Conservation (phyloP, 2,113 vertebrate species). For the Hippoglossus stenolepis region DNA sequence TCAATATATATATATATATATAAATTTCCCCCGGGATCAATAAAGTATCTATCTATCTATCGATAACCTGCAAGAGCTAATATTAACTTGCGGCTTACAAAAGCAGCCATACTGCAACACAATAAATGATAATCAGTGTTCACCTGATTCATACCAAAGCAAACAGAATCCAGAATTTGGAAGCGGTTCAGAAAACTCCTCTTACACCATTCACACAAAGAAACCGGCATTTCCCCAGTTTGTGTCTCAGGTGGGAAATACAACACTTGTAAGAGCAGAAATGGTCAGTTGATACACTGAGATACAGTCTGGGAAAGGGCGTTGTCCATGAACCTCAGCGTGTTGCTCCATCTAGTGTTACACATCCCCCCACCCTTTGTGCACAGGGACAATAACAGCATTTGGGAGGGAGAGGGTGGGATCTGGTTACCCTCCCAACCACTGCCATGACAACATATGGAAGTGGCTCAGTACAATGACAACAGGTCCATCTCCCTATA, state of each 20-base stretch:
- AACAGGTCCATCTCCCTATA: constrained; percentile 48
- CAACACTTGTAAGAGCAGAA: constrained; percentile 21
- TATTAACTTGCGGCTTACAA: not conserved
- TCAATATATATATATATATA: too few species aligned
- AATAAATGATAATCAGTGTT: not conserved
- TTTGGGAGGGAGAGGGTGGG: constrained; percentile 32
- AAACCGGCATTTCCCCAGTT: not conserved
- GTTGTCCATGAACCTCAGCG: constrained; percentile 74
- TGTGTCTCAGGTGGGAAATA: constrained; percentile 31
- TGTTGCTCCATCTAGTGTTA: constrained; percentile 67
- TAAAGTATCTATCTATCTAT: too few species aligned
- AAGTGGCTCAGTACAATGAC: constrained; percentile 44
- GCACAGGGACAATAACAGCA: constrained; percentile 73
- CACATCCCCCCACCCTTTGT: constrained; percentile 72
- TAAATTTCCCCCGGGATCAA: too few species aligned
- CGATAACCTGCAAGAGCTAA: too few species aligned
- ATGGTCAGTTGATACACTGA: constrained; percentile 54
- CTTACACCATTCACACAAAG: not conserved
- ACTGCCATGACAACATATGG: constrained; percentile 57
- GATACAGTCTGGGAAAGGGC: constrained; percentile 75
- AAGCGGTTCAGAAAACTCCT: not conserved
- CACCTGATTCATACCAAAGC: not conserved
- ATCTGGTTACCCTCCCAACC: constrained; percentile 74
- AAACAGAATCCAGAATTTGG: not conserved
- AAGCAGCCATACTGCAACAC: not conserved